Percentiles rank a stretch among this genome's conserved stretches.
Conservation (phyloP, 2,797 vertebrate genomes). For the Adelosebastes latens region DNA sequence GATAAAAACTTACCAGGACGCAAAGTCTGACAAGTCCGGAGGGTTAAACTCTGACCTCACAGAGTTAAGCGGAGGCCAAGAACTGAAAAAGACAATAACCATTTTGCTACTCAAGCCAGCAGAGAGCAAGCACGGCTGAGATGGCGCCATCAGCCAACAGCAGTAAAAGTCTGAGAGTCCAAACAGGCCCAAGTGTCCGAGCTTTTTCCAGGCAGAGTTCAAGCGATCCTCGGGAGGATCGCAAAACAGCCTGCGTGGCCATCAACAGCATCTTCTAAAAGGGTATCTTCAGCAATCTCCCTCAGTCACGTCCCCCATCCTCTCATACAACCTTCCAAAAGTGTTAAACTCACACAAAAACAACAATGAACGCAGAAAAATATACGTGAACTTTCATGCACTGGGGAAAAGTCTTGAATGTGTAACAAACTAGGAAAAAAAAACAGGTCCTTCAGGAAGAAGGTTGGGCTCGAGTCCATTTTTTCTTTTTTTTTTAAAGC, state of each 20-base stretch:
- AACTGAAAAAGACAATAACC: conserved; percentile 13
- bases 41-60: conserved; percentile 21
- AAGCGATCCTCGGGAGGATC: conserved; percentile 8
- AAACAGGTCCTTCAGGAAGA: conserved; percentile 66
- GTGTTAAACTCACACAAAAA: conserved; percentile 44
- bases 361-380: conserved; percentile 52
- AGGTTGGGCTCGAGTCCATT: conserved; percentile 67
- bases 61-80: neutral
- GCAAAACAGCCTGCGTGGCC: neutral
- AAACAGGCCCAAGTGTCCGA: conserved; percentile 11
- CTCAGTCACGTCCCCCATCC: neutral
- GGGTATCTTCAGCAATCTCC: neutral
- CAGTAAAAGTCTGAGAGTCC: conserved; percentile 61
- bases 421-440: conserved; percentile 32
- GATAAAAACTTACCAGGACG: conserved; percentile 24
- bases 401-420: conserved; percentile 31
- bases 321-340: conserved; percentile 23
- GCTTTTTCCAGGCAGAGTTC: conserved; percentile 26
- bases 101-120: conserved; percentile 84
- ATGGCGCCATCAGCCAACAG: conserved; percentile 43
- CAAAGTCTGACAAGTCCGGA: conserved; percentile 1
- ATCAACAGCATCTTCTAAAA: conserved; percentile 15
- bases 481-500: conserved; percentile 9
- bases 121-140: conserved; percentile 75
- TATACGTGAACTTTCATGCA: conserved; percentile 68